These are phyloP conservation scores for Chanos chanos DNA, from an alignment of 2,797 vertebrate genomes.

Conservation along the genomic window DNA sequence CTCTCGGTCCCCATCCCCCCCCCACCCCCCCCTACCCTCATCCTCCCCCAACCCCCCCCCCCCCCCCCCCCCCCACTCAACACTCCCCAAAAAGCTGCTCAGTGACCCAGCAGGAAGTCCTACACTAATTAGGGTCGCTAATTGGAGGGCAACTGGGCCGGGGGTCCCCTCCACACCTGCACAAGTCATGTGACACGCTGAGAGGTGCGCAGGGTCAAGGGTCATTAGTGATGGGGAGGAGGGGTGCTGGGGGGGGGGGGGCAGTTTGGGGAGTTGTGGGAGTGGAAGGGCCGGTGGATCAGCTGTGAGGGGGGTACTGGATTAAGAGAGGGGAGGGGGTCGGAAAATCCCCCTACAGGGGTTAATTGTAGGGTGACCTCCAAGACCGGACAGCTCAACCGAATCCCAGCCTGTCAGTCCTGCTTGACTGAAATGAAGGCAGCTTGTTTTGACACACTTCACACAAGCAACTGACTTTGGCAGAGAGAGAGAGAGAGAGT, in stretches of 20 bases:
- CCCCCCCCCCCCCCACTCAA: not conserved
- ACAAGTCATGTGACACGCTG: conserved; percentile 76
- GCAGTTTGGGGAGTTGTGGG: not conserved
- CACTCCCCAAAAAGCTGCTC: conserved; percentile 54
- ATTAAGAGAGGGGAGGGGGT: conserved; percentile 33
- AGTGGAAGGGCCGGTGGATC: conserved; percentile 21
- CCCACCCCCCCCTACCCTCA: conserved; percentile 44
- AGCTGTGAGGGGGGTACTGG: conserved; percentile 32
- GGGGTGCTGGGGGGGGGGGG: conserved; percentile 14
- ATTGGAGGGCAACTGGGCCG: conserved; percentile 76
- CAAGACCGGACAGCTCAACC: conserved; percentile 50
- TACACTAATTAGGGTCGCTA: conserved; percentile 84
- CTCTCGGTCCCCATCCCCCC: conserved; percentile 38
- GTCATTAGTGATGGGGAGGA: conserved; percentile 44
- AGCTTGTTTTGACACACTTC: conserved; percentile 74
- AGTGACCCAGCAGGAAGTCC: conserved; percentile 77
- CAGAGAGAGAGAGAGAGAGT: conserved; percentile 50
- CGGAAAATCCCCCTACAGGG: conserved; percentile 45
- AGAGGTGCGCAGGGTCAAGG: conserved; percentile 73
- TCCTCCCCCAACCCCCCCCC: conserved; percentile 18
- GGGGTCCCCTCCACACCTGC: conserved; percentile 91
- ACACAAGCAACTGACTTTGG: conserved; percentile 61
- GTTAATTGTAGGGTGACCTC: conserved; percentile 72
- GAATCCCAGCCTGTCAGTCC: conserved; percentile 54
- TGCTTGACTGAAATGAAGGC: conserved; percentile 61